Conservation (phyloP, 2,113 vertebrate genomes). For the Vulpes ferrilata region DNA sequence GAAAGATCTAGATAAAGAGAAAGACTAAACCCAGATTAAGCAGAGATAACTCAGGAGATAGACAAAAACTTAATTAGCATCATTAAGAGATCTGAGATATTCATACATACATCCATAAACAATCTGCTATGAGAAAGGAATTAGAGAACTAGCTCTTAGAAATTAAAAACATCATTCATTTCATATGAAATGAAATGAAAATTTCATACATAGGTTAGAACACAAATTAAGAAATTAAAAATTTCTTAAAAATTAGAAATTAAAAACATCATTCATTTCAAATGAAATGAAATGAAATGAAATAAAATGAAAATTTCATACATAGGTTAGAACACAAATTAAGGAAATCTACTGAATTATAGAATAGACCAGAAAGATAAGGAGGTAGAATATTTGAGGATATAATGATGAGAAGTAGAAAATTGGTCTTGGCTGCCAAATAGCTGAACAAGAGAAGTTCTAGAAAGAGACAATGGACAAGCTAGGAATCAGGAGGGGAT, state of each 20-base stretch:
- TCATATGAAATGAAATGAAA: background rate
- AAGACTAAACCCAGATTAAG: background rate
- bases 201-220: background rate
- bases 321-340: background rate
- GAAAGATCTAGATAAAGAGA: conserved; percentile 40
- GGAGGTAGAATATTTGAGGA: background rate
- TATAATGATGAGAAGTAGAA: background rate
- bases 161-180: background rate
- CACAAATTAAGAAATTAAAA: background rate
- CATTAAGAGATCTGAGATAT: conserved; percentile 6
- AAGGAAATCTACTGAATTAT: background rate
- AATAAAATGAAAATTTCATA: conserved; percentile 25
- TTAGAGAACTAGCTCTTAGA: background rate
- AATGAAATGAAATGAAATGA: too few relatives aligned
- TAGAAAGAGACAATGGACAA: conserved; percentile 4
- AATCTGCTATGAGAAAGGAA: background rate
- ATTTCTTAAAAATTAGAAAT: background rate
- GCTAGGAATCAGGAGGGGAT: background rate
- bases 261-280: background rate
- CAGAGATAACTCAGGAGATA: background rate
- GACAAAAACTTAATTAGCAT: background rate
- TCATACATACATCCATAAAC: background rate
- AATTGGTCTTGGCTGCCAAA: background rate
- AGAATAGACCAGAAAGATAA: background rate
- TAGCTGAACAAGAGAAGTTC: background rate